phyloP scores from a whole-genome alignment of 2,888 invertebrate genomes.

The Tachina lurida region DNA sequence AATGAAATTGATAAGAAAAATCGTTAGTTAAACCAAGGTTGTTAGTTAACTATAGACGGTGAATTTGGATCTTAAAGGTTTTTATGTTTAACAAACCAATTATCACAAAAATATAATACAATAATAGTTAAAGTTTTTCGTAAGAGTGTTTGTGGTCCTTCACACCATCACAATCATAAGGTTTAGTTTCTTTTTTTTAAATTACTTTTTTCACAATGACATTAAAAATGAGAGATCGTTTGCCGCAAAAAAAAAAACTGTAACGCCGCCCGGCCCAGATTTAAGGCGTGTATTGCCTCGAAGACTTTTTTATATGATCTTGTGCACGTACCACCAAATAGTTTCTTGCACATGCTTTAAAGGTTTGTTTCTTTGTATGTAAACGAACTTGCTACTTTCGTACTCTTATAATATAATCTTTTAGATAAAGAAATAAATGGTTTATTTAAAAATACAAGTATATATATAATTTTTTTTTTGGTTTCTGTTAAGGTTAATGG shows the following conservation, averaged over 20 bases:
- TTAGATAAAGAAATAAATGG: neutral
- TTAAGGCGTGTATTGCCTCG: neutral
- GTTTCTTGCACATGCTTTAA: constrained; percentile 20
- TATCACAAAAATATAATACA: constrained; percentile 9
- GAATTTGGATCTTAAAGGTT: no score
- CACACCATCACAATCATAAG: neutral
- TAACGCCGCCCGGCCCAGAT: neutral
- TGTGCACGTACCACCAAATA: constrained; percentile 36
- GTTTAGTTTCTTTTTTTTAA: neutral
- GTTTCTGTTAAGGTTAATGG: constrained; percentile 21
- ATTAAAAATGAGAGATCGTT: constrained; percentile 17
- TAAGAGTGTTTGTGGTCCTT: constrained; percentile 2
- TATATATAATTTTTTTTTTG: neutral
- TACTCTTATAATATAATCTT: neutral
- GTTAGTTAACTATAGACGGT: no score
- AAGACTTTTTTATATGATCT: constrained; percentile 31
- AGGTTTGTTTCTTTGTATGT: neutral
- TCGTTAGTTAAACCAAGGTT: no score
- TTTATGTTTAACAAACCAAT: constrained; percentile 47
- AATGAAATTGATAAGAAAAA: no score
- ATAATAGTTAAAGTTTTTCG: neutral
- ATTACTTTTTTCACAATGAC: constrained; percentile 29
- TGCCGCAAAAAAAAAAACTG: neutral
- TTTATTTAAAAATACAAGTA: neutral
- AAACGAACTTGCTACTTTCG: constrained; percentile 3